A percentile compares a stretch with the other conserved stretches of the same genome.
Conservation (phyloP, 2,797 vertebrate genomes). For the Strix occidentalis region DNA sequence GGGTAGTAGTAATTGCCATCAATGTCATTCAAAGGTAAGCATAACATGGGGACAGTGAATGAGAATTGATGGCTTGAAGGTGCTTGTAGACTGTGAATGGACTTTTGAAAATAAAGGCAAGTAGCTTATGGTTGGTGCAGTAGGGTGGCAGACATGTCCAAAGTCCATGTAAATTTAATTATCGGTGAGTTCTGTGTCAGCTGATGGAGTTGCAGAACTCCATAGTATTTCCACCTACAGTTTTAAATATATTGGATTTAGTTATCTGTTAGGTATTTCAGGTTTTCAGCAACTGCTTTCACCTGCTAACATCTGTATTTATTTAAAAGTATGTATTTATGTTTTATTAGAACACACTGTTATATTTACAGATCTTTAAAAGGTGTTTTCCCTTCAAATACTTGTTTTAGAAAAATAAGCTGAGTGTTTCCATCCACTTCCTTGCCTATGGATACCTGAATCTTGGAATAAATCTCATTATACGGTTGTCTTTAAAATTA, state of each 20-base stretch:
- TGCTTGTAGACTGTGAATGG: background rate
- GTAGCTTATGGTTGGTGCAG: background rate
- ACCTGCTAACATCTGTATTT: background rate
- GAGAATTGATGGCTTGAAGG: background rate
- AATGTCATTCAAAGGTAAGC: background rate
- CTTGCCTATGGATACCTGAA: background rate
- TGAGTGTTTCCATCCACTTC: background rate
- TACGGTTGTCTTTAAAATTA: background rate
- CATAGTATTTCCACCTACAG: background rate
- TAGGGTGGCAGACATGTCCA: background rate
- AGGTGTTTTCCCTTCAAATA: background rate
- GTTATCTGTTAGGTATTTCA: background rate
- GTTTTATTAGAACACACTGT: background rate
- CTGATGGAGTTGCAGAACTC: background rate
- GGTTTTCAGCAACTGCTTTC: background rate
- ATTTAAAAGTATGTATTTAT: background rate
- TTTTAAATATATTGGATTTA: background rate
- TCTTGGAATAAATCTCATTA: background rate
- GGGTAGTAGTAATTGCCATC: background rate
- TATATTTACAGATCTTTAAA: background rate
- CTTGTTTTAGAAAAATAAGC: background rate
- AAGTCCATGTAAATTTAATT: background rate
- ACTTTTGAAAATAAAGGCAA: background rate
- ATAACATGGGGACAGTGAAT: background rate
- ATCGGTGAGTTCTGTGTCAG: background rate